Evolutionary conservation across 2,888 invertebrate species (phyloP), one percentile per base, ranked within the genome.

Genomic region (Cistogaster globosa): DNA sequence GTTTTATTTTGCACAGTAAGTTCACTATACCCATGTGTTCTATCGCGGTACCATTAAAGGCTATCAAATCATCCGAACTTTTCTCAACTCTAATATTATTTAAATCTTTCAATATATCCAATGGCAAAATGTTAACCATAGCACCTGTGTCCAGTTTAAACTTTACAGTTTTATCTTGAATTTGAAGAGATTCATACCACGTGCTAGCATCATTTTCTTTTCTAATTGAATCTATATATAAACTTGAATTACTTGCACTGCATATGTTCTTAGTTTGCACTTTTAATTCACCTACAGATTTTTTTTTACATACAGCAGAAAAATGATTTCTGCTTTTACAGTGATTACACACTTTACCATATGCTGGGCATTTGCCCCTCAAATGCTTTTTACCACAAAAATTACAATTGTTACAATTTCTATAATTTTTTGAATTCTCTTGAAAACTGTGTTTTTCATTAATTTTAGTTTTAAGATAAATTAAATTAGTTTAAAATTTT

Each of bases 41-140:
- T n/a, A 82, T 75, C 36, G 22, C 45, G 20, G 42, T 76, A 18
- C 69, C 82, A 58, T 82, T 82, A 63, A 68, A 82, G 7, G 76
- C 82, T 68, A 82, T 69, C 68, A 82, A 82, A 20, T 82, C 69
- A 38, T 82, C 82, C 18, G 26, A 38, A 36, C 68, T 55, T 48
- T 76, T 69, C 1, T 69, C 36, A 51, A 69, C 14, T 57, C 14
- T 67, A 53, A 72, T 32, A 63, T 69, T 63, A 38, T 38, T 38
- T 38, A 62, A 69, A n/a, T 53, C 53, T 60, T 51, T 48, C 14
- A 71, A 53, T 26, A 22, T 71, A 22, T 62, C 63, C 12, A 16
- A 51, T 38, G 38, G 38, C 75, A 82, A 62, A 16, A 75, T 68
- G 42, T 75, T 81, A 45, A 75, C 62, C 75, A 75, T 81, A 38